Conservation (phyloP, 2,888 invertebrate species). For the Drosophila picticornis region DNA sequence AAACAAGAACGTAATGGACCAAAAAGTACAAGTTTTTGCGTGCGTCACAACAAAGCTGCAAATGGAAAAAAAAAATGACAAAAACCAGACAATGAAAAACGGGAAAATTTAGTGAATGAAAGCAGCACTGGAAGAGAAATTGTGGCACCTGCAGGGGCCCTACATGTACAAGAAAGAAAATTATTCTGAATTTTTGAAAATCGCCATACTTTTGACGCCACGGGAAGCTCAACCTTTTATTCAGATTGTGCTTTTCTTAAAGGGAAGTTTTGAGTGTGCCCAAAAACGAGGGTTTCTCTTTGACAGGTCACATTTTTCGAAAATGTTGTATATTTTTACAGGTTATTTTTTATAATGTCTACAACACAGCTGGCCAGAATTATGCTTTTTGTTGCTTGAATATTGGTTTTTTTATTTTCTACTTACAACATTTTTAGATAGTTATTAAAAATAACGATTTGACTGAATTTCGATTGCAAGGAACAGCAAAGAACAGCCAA, state of each 20-base stretch:
- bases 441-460: too few species aligned
- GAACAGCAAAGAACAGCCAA: too few species aligned
- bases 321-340: background rate
- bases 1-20: constrained; percentile 28
- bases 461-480: background rate
- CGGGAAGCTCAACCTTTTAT: background rate
- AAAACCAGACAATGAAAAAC: constrained; percentile 20
- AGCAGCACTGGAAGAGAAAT: background rate
- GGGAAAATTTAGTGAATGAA: background rate
- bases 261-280: background rate
- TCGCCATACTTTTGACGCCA: background rate
- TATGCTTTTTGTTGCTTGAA: background rate
- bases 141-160: background rate
- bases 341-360: background rate
- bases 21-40: constrained; percentile 44
- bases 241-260: background rate
- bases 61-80: constrained; percentile 1
- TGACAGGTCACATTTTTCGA: background rate
- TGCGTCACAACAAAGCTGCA: constrained; percentile 45
- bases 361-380: background rate
- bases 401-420: too few species aligned
- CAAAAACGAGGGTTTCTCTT: background rate
- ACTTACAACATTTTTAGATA: too few species aligned
- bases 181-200: background rate
- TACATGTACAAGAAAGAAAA: background rate